Percentiles rank a stretch among this genome's conserved stretches.
Conservation (phyloP, 1,140 invertebrate genomes). For the Laupala kohalensis region DNA sequence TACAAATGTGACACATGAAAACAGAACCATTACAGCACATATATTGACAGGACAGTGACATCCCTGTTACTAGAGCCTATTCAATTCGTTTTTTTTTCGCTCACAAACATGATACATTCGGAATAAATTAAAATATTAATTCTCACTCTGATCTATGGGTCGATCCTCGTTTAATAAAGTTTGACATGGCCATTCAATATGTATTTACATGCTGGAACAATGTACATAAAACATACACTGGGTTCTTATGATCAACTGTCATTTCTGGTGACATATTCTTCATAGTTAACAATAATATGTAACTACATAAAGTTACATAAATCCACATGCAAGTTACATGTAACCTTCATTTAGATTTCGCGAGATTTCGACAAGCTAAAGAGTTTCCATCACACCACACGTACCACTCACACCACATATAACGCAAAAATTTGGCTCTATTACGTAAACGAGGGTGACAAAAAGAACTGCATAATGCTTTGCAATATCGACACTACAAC, state of each 20-base stretch:
- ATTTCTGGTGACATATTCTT: background rate
- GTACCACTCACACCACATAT: background rate
- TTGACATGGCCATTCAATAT: slow-evolving; percentile 25
- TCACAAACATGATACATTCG: background rate
- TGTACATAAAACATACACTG: background rate
- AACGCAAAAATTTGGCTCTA: too few species aligned
- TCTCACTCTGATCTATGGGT: slow-evolving; percentile 33
- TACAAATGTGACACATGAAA: background rate
- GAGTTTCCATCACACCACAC: background rate
- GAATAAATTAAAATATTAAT: background rate
- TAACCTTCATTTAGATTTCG: background rate
- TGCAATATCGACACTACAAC: too few species aligned
- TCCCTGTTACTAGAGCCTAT: background rate
- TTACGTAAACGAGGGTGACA: too few species aligned
- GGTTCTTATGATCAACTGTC: background rate
- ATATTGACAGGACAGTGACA: background rate
- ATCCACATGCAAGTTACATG: background rate
- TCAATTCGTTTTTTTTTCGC: background rate
- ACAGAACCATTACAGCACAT: background rate
- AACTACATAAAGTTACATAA: background rate
- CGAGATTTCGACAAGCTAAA: background rate
- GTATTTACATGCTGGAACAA: background rate
- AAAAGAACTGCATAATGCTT: too few species aligned
- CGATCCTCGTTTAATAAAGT: slow-evolving; percentile 26
- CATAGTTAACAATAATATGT: background rate